Base-by-base conservation (phyloP, 2,113 vertebrate genomes). In the Peucedramus taeniatus region DNA sequence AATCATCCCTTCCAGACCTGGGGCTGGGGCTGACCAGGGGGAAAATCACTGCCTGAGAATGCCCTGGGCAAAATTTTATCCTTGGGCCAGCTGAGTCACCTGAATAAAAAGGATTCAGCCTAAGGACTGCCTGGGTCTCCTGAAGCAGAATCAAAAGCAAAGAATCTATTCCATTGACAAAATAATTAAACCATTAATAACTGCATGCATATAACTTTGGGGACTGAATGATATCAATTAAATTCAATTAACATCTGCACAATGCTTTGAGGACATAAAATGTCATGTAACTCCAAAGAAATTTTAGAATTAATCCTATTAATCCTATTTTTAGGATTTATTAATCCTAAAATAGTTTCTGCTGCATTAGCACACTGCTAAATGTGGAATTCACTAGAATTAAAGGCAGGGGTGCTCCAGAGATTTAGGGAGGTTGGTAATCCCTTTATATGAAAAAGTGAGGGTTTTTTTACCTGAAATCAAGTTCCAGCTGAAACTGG, bases 321-420 rank as follows among this genome's bases (percentile, higher is more conserved):
- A 90, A 94, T 93, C 83, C 94, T 82, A 74, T 87, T 94, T 95
- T 94, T 95, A 75, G 78, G 93, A 87, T 93, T 87, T 95, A 84
- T 84, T 87, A 94, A 59, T 83, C 39, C 60, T 80, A 85, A 83
- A 93, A 6, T 59, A 42, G 23, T 45, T 90, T 66, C 53, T 39
- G 15, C 71, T 90, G 78, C 82, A 76, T 60, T 93, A 93, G 44
- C 83, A 63, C 54, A 13, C 26, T 76, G 74, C 37, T 79, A 18
- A 85, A 57, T n/a, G 28, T 33, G 42, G 50, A 79, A 42, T 49
- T 37, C 81, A 68, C 57, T 44, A 13, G 13, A 20, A 76, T 72
- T 37, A 76, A 69, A 87, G 49, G 20, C 66, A 50, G 37, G 13
- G 61, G 53, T 26, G 13, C 47, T 31, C 40, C 70, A 31, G 4